phyloP scores from a whole-genome alignment of 1,140 invertebrate species.

The Cataglyphis hispanica region DNA sequence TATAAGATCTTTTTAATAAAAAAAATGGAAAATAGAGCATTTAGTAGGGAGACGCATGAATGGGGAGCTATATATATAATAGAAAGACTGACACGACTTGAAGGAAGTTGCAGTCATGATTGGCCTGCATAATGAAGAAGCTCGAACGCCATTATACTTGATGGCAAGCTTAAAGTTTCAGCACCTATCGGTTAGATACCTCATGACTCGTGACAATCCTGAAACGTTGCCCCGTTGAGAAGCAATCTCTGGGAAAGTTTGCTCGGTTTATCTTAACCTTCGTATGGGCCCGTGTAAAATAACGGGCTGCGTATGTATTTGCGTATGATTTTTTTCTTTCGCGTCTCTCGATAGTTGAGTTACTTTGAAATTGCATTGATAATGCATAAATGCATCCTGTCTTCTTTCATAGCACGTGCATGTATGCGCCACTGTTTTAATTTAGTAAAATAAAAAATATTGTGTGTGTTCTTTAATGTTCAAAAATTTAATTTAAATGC shows the following conservation, averaged over 20 bases:
- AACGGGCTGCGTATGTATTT: neutral
- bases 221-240: slow-evolving; percentile 18
- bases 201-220: slow-evolving; percentile 31
- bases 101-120: slow-evolving; percentile 69
- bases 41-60: neutral
- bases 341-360: neutral
- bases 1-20: neutral
- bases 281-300: slow-evolving; percentile 42
- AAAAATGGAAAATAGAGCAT: neutral
- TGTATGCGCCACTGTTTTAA: neutral
- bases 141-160: slow-evolving; percentile 61
- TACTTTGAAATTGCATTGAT: slow-evolving; percentile 26
- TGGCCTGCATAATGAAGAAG: slow-evolving; percentile 76
- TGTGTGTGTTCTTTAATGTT: neutral
- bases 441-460: neutral
- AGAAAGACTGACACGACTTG: slow-evolving; percentile 59
- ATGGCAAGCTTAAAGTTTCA: slow-evolving; percentile 65
- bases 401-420: neutral
- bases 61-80: slow-evolving; percentile 61
- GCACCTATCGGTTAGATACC: slow-evolving; percentile 2
- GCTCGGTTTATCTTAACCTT: slow-evolving; percentile 14
- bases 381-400: neutral
- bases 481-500: neutral
- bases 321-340: slow-evolving; percentile 29
- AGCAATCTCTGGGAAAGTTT: slow-evolving; percentile 48